phyloP scores from a whole-genome alignment of 2,113 vertebrate genomes.

The Hypanus sabinus region DNA sequence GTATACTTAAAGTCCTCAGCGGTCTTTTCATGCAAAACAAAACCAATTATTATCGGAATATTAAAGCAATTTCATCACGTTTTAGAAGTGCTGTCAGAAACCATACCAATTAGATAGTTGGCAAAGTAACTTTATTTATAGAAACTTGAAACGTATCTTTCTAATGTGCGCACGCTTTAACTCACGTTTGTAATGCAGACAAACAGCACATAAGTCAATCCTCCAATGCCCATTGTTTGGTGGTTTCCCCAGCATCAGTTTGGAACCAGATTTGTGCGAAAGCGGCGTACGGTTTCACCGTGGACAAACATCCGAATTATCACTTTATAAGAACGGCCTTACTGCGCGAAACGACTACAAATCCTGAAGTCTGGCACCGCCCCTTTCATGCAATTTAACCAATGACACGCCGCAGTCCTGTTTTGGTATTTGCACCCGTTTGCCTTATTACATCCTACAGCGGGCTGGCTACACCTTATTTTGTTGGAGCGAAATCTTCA shows the following conservation, averaged over 20 bases:
- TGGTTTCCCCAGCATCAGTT: background rate
- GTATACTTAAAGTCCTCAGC: background rate
- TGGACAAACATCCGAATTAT: background rate
- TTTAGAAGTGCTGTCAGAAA: background rate
- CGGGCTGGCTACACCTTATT: background rate
- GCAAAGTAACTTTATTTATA: background rate
- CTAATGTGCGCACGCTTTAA: background rate
- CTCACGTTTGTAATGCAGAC: conserved; percentile 33
- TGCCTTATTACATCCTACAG: background rate
- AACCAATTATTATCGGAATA: background rate
- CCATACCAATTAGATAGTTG: background rate
- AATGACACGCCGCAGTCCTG: background rate
- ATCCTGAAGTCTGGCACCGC: conserved; percentile 16
- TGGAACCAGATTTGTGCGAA: background rate
- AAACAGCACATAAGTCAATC: conserved; percentile 26
- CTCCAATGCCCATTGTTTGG: conserved; percentile 9
- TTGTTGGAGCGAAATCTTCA: background rate
- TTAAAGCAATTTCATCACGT: background rate
- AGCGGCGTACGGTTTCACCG: background rate
- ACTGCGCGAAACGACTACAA: conserved; percentile 1
- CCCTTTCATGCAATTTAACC: conserved; percentile 1
- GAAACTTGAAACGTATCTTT: background rate
- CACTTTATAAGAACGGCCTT: background rate
- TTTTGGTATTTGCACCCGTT: background rate
- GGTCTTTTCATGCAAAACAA: background rate